phyloP scores from a whole-genome alignment of 2,113 vertebrate genomes.

The Lichenostomus cassidix region DNA sequence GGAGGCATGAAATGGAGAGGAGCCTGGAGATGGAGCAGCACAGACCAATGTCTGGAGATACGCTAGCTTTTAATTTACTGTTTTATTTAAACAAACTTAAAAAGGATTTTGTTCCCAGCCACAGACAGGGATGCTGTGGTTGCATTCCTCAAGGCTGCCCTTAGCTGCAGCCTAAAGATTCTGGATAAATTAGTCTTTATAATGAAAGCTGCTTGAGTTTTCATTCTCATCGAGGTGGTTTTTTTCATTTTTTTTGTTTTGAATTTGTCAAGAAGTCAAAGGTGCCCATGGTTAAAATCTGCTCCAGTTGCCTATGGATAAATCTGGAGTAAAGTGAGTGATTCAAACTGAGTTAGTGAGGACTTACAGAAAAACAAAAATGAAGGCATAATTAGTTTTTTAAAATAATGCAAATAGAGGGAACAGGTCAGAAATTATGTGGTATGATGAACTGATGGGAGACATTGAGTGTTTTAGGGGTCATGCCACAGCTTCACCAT shows the following conservation, averaged over 20 bases:
- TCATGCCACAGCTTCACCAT: background rate
- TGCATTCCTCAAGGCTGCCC: background rate
- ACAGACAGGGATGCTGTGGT: background rate
- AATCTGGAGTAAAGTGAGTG: background rate
- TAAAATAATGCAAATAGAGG: background rate
- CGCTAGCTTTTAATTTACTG: background rate
- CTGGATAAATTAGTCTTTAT: background rate
- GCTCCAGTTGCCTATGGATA: rapidly evolving
- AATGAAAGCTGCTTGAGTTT: background rate
- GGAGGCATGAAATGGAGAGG: background rate
- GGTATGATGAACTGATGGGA: background rate
- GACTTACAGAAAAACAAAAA: background rate
- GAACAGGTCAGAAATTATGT: background rate
- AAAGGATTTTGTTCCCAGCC: background rate
- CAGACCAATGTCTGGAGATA: background rate
- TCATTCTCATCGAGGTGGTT: background rate
- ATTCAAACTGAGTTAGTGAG: background rate
- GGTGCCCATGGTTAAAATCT: background rate
- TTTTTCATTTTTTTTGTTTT: background rate
- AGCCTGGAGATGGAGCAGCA: background rate
- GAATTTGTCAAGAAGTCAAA: background rate
- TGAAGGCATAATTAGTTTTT: background rate
- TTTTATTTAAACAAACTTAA: background rate
- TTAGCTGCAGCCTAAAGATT: background rate
- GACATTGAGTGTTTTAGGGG: background rate